These are phyloP conservation scores for Temnothorax longispinosus DNA, from an alignment of 1,140 invertebrate species.

Conservation along the genomic window DNA sequence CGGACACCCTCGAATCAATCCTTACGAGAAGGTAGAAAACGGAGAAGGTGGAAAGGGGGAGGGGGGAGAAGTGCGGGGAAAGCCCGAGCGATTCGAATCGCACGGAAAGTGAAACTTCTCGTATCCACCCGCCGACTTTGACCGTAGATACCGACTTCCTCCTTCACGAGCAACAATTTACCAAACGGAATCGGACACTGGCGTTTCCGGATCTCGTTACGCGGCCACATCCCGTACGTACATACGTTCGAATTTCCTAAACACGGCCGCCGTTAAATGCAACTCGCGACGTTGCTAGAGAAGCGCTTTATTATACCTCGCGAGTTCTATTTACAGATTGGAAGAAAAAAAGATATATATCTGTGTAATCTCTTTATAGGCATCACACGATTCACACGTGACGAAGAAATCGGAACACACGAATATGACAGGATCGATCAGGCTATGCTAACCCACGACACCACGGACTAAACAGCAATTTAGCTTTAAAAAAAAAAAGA, in stretches of 20 bases:
- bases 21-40: constrained; percentile 25
- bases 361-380: not conserved
- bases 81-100: constrained; percentile 58
- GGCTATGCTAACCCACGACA: not conserved
- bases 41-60: not conserved
- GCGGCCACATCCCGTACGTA: not conserved
- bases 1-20: constrained; percentile 69
- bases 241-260: constrained; percentile 50
- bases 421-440: not conserved
- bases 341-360: not conserved
- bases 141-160: constrained; percentile 47
- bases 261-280: constrained; percentile 28
- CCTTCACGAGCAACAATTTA: constrained; percentile 29
- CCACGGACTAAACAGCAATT: constrained; percentile 6
- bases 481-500: not conserved
- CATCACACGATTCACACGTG: not conserved
- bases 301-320: not conserved
- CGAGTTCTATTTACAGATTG: not conserved
- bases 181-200: constrained; percentile 58
- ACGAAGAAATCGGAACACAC: not conserved
- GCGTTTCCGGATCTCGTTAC: constrained; percentile 47
- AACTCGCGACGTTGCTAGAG: constrained; percentile 19
- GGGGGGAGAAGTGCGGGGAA: not conserved
- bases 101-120: constrained; percentile 64
- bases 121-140: constrained; percentile 46